Conservation (phyloP, 2,797 vertebrate genomes). For the Fringilla coelebs region DNA sequence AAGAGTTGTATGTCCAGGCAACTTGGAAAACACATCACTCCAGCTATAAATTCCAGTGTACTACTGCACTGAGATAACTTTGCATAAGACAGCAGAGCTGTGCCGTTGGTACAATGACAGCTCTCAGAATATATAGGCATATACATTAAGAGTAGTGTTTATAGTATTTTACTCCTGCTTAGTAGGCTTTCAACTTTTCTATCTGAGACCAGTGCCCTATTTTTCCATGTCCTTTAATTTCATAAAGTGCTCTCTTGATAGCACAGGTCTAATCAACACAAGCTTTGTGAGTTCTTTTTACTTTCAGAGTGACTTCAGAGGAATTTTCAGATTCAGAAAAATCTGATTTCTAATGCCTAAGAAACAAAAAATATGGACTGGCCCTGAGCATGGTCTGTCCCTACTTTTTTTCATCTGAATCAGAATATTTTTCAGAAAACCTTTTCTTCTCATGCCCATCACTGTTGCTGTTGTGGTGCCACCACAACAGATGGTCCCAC, state of each 20-base stretch:
- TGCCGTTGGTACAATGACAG: not conserved
- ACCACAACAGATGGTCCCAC: not conserved
- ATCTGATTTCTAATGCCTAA: not conserved
- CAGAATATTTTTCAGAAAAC: not conserved
- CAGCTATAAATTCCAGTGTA: not conserved
- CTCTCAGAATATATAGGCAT: not conserved
- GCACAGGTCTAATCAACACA: not conserved
- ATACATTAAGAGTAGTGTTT: not conserved
- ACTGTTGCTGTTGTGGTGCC: not conserved
- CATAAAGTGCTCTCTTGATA: not conserved
- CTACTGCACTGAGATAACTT: not conserved
- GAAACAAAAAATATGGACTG: not conserved
- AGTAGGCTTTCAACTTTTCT: not conserved
- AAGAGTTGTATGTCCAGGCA: not conserved
- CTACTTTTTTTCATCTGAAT: not conserved
- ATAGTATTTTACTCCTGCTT: not conserved
- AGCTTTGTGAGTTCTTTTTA: not conserved
- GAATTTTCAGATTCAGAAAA: not conserved
- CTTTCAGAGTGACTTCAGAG: not conserved
- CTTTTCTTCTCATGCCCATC: not conserved
- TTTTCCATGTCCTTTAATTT: not conserved
- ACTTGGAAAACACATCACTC: not conserved
- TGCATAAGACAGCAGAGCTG: not conserved
- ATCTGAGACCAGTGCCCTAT: not conserved
- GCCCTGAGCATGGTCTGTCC: not conserved